Evolutionary conservation across 1,140 invertebrate genomes (phyloP), one percentile per base, ranked within the genome.

Genomic region (Drosophila sechellia): DNA sequence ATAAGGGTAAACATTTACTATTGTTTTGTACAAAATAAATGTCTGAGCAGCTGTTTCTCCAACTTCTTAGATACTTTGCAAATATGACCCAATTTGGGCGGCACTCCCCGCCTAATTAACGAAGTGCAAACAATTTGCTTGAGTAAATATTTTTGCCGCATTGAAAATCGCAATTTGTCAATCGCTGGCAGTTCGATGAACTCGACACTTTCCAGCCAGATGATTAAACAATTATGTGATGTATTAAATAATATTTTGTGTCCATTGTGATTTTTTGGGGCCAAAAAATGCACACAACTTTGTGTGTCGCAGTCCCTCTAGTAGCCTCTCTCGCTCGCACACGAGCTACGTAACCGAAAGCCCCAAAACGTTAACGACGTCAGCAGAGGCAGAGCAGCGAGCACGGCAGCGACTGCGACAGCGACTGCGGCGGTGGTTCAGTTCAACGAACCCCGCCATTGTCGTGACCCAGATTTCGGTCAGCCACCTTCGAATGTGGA

Each of bases 381-480:
- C 63, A 63, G 49, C 53, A 50, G 68, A n/a, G 40, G 53, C 50
- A 27, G 46, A 15, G 45, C 56, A 48, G 35, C 60, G 61, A 50
- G 70, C 20, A 50, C 59, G 58, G 58, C 83, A 79, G 71, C 69
- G 84, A 66, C 75, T 48, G 75, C 59, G 58, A 54, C 83, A 79
- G 71, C 69, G 84, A 66, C 75, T 48, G 75, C 76, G 61, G 65
- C 83, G 72, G 77, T 59, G 79, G 84, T 77, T 79, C 75, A 92
- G 91, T 92, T 92, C 91, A 92, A 89, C 89, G 91, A 92, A 92
- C 91, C 80, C 79, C 76, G 73, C 86, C 90, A 92, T 92, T 92
- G 91, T 92, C 91, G 91, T 92, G 91, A 92, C 91, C 91, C 80
- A 92, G 71, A 77, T 92, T 92, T 90, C 90, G 91, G 90, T 92